These are phyloP conservation scores for Bombus polaris DNA, from an alignment of 1,140 invertebrate genomes.

Conservation along the genomic window DNA sequence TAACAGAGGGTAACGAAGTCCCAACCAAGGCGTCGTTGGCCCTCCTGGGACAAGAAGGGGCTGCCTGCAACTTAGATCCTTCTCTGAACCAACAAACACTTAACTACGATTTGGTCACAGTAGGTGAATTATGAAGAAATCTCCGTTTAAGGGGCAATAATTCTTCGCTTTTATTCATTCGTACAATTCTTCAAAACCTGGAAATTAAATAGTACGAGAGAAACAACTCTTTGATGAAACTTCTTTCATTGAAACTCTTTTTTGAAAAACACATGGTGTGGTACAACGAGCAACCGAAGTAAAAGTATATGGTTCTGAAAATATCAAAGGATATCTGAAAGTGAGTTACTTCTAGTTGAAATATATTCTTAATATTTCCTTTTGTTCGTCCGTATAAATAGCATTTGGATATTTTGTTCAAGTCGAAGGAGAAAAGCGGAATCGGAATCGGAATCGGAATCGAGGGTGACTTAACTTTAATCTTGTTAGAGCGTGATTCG, in stretches of 20 bases:
- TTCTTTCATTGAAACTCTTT: too few relatives aligned
- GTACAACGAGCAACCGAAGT: too few relatives aligned
- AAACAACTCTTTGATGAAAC: too few relatives aligned
- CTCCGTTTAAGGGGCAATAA: neutral
- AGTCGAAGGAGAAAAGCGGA: neutral
- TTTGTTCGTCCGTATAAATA: neutral
- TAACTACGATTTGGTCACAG: neutral
- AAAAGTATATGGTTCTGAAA: too few relatives aligned
- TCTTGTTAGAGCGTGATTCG: constrained; percentile 12
- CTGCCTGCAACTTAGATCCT: neutral
- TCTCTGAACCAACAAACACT: neutral
- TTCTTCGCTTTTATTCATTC: neutral
- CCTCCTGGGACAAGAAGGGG: neutral
- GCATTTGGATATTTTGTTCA: neutral
- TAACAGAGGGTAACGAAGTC: constrained; percentile 16
- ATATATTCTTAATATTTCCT: too few relatives aligned
- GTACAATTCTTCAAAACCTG: neutral
- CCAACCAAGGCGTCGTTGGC: neutral
- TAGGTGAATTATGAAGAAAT: neutral
- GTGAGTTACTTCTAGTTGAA: too few relatives aligned
- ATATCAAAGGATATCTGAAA: too few relatives aligned
- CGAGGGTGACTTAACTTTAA: constrained; percentile 1
- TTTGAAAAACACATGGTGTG: too few relatives aligned
- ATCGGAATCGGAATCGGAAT: too few relatives aligned
- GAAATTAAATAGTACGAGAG: too few relatives aligned